Evolutionary conservation across 2,888 invertebrate genomes (phyloP), one percentile per base, ranked within the genome.

Genomic region (Asteroscopus sphinx): DNA sequence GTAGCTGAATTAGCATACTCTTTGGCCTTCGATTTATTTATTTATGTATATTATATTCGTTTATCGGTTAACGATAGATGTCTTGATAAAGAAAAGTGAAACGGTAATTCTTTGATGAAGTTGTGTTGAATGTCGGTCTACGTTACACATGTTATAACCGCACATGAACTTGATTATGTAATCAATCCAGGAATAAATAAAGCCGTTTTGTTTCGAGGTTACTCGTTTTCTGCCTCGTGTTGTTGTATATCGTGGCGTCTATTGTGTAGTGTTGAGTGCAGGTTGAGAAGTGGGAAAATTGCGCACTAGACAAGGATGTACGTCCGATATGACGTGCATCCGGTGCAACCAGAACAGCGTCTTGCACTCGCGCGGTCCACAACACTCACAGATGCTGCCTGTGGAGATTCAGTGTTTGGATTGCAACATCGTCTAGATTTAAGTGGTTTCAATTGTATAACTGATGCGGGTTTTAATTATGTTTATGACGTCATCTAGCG

Each of bases 311-410:
- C 76, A 85, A 89, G 92, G 91, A 92, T 89, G 90, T 90, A 86
- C 91, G 91, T 90, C 87, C 86, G 87, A 87, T 79, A 76, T 90
- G 92, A 92, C 90, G 91, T 81, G 83, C 80, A 81, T 91, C 91
- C 90, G 89, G 83, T 76, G 74, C 62, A 79, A 70, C 65, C 73
- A 76, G 58, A 67, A 54, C 56, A 51, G 42, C 57, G 60, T 68
- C 73, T 73, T 66, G 48, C 39, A 41, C 42, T 51, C 71, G 61
- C 61, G 25, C 40, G 47, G 35, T 46, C 40, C 37, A 56, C 54
- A 44, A 45, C 42, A 47, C 42, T 36, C 46, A 58, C 69, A 61
- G 69, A 76, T 68, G 73, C 64, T 58, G 48, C 69, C 60, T 58
- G 52, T 46, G 13, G 32, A 73, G 59, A 76, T 68, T 64, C 64